phyloP scores from a whole-genome alignment of 1,140 invertebrate species.

The Potamilus streckersoni region DNA sequence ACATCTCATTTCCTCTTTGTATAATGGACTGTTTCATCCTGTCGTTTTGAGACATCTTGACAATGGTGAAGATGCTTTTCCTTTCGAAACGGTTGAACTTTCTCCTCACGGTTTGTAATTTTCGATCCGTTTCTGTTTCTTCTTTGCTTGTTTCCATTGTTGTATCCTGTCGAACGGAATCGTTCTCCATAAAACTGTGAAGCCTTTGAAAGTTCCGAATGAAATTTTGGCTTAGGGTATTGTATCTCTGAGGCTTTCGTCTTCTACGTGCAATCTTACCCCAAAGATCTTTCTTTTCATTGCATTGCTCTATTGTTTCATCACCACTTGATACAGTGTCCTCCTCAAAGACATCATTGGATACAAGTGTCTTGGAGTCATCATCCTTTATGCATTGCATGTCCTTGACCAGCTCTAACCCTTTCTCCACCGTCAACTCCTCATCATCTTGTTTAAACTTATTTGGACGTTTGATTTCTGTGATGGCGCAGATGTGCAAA shows the following conservation, averaged over 20 bases:
- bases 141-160: not conserved
- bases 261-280: conserved; percentile 23
- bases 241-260: conserved; percentile 17
- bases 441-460: conserved; percentile 12
- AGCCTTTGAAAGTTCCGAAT: conserved; percentile 31
- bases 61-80: conserved; percentile 34
- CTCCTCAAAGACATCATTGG: conserved; percentile 12
- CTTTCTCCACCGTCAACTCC: conserved; percentile 37
- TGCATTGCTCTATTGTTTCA: not conserved
- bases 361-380: conserved; percentile 20
- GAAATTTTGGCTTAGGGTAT: conserved; percentile 37
- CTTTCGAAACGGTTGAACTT: conserved; percentile 34
- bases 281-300: conserved; percentile 22
- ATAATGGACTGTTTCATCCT: conserved; percentile 27
- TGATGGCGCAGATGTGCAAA: conserved; percentile 56
- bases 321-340: conserved; percentile 2
- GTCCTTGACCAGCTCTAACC: conserved; percentile 37
- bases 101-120: not conserved
- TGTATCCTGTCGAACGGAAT: not conserved
- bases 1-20: conserved; percentile 14
- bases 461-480: conserved; percentile 32
- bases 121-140: not conserved
- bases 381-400: conserved; percentile 42
- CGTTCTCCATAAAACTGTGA: not conserved
- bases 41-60: conserved; percentile 20